A percentile compares a stretch with the other conserved stretches of the same genome.
phyloP scores from a whole-genome alignment of 2,797 vertebrate species.

The Urosaurus nigricauda region DNA sequence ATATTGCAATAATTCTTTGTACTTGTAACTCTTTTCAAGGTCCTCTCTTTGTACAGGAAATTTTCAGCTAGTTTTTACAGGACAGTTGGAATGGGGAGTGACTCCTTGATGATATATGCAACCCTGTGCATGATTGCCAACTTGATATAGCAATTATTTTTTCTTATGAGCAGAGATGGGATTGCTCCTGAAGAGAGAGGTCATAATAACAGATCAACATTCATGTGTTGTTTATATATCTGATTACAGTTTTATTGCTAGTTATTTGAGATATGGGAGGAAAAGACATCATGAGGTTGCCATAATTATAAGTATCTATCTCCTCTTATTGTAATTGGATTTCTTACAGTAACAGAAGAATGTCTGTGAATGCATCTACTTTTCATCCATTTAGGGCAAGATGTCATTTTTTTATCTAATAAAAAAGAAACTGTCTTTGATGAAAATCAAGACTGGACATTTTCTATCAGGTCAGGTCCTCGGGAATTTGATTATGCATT shows the following conservation, averaged over 20 bases:
- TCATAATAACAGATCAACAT: constrained; percentile 62
- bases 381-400: not conserved
- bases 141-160: constrained; percentile 65
- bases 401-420: constrained; percentile 32
- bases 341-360: constrained; percentile 55
- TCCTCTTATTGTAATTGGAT: constrained; percentile 52
- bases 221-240: constrained; percentile 70
- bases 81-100: constrained; percentile 39
- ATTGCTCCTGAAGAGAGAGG: constrained; percentile 65
- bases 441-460: constrained; percentile 23
- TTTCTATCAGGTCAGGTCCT: constrained; percentile 15
- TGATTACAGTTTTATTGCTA: constrained; percentile 52
- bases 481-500: constrained; percentile 37
- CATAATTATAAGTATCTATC: constrained; percentile 57
- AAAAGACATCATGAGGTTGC: constrained; percentile 51
- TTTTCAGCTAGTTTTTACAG: constrained; percentile 33
- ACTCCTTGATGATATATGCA: constrained; percentile 44
- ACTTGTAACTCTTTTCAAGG: accelerated
- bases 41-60: constrained; percentile 6
- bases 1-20: constrained; percentile 16
- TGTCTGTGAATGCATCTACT: constrained; percentile 33
- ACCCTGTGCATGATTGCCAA: constrained; percentile 51
- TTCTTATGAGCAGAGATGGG: constrained; percentile 60
- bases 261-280: constrained; percentile 46
- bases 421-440: constrained; percentile 32